Percentiles rank a stretch among this genome's conserved stretches.
These are phyloP conservation scores for Xiphophorus maculatus DNA, from an alignment of 2,113 vertebrate genomes.

Conservation along the genomic window DNA sequence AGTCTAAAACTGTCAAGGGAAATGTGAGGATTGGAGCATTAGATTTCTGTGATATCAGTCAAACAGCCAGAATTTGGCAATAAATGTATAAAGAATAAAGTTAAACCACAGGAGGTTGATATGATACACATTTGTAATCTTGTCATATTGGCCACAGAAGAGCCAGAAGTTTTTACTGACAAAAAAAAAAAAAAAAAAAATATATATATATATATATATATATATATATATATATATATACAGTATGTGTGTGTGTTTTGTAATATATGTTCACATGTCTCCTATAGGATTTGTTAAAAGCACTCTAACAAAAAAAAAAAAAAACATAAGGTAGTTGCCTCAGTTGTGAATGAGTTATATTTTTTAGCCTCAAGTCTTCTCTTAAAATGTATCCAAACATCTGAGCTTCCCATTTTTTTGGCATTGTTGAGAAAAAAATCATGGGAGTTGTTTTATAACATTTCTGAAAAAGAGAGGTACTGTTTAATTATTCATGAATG, in stretches of 20 bases:
- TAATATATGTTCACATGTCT: slow-evolving; percentile 3
- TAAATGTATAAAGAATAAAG: slow-evolving; percentile 1
- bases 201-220: no score
- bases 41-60: slow-evolving; percentile 32
- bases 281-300: not conserved
- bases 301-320: not conserved
- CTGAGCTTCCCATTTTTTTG: slow-evolving; percentile 23
- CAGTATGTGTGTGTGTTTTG: no score
- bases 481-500: slow-evolving; percentile 82
- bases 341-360: slow-evolving; percentile 8
- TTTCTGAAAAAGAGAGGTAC: slow-evolving; percentile 62
- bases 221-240: no score
- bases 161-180: not conserved
- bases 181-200: not conserved
- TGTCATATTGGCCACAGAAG: slow-evolving; percentile 7
- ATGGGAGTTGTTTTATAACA: slow-evolving; percentile 56
- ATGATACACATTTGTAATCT: slow-evolving; percentile 7
- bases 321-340: slow-evolving; percentile 14
- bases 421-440: slow-evolving; percentile 11
- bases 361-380: not conserved
- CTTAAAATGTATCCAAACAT: slow-evolving; percentile 32
- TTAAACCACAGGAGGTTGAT: slow-evolving; percentile 1
- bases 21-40: slow-evolving; percentile 36
- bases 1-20: slow-evolving; percentile 38
- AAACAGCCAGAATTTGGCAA: slow-evolving; percentile 11